Conservation (phyloP, 2,888 invertebrate genomes). For the Petrophora chlorosata region DNA sequence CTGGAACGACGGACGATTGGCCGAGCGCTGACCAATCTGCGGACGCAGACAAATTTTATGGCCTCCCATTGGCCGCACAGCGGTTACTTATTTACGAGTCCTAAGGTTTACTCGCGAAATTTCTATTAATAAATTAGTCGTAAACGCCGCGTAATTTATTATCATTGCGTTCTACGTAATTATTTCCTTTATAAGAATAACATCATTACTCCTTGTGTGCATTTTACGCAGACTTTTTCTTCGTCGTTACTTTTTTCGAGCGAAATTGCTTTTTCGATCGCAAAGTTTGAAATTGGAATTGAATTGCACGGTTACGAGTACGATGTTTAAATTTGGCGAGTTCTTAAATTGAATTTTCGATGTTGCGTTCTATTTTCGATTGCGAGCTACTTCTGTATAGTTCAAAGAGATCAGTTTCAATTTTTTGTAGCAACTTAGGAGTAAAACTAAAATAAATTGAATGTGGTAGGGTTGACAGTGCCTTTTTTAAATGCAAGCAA, state of each 20-base stretch:
- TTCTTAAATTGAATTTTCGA: slow-evolving; percentile 24
- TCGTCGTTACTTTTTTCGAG: slow-evolving; percentile 34
- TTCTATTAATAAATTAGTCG: slow-evolving; percentile 83
- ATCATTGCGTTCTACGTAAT: slow-evolving; percentile 72
- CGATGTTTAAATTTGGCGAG: slow-evolving; percentile 34
- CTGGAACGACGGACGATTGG: slow-evolving; percentile 72
- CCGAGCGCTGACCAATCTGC: slow-evolving; percentile 68
- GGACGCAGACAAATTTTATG: slow-evolving; percentile 72
- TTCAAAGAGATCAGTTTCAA: too few relatives aligned
- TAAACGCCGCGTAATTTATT: slow-evolving; percentile 77
- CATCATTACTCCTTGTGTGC: slow-evolving; percentile 60
- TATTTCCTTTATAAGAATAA: slow-evolving; percentile 80
- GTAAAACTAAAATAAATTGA: too few relatives aligned
- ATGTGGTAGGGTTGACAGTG: too few relatives aligned
- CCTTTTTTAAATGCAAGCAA: too few relatives aligned
- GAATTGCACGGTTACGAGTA: slow-evolving; percentile 35
- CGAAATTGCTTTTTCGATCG: slow-evolving; percentile 38
- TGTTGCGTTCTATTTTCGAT: slow-evolving; percentile 9
- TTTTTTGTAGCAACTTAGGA: too few relatives aligned
- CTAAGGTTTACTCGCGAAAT: slow-evolving; percentile 80
- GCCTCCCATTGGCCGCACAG: slow-evolving; percentile 69
- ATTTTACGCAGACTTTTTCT: slow-evolving; percentile 38
- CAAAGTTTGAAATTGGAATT: slow-evolving; percentile 36
- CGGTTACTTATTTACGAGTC: slow-evolving; percentile 79
- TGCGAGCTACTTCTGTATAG: too few relatives aligned